phyloP scores from a whole-genome alignment of 2,797 vertebrate genomes.

The Fratercula arctica region DNA sequence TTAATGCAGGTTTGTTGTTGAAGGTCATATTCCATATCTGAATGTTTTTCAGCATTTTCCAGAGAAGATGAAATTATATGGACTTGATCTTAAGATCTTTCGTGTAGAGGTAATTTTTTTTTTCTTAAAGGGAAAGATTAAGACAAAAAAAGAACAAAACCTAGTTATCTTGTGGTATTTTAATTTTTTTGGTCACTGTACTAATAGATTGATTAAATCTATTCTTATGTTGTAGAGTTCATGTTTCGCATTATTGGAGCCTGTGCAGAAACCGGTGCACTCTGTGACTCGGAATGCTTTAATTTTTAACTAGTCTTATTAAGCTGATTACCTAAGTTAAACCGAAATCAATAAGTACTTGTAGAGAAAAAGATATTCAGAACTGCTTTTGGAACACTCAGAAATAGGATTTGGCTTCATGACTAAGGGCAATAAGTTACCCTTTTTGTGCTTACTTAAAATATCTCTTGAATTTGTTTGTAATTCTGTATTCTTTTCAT shows the following conservation, averaged over 20 bases:
- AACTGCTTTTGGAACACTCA: not conserved
- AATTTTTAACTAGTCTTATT: slow-evolving; percentile 34
- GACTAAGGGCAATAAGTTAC: not conserved
- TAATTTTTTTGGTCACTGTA: not conserved
- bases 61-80: slow-evolving; percentile 77
- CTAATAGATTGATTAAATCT: not conserved
- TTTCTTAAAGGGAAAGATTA: not conserved
- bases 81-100: slow-evolving; percentile 78
- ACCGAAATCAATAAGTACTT: not conserved
- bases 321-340: not conserved
- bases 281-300: not conserved
- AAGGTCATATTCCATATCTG: slow-evolving; percentile 78
- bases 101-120: slow-evolving; percentile 71
- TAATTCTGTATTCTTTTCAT: not conserved
- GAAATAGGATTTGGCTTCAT: not conserved
- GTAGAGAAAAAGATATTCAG: not conserved
- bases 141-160: not conserved
- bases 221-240: not conserved
- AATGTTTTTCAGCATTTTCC: slow-evolving; percentile 79
- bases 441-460: not conserved
- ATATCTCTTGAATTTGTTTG: not conserved
- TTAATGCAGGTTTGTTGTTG: slow-evolving; percentile 74
- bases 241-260: not conserved
- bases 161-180: not conserved
- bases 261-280: not conserved